phyloP scores from a whole-genome alignment of 2,113 vertebrate species.

The Ramphastos sulfuratus region DNA sequence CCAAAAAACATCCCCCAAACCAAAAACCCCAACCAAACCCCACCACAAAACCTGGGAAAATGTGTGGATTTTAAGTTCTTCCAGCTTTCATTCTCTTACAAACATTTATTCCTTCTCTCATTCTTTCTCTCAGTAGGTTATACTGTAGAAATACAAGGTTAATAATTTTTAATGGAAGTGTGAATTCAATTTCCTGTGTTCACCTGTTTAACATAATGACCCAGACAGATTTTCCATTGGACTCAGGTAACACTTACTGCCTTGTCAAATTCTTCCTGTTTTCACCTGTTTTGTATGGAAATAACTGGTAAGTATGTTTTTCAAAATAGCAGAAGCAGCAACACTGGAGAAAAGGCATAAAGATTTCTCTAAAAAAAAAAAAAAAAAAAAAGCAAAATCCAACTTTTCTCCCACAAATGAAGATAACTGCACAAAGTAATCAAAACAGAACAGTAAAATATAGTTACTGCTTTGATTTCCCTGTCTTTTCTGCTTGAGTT shows the following conservation, averaged over 20 bases:
- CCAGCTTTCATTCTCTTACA: not conserved
- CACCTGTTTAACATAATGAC: not conserved
- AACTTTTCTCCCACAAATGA: not conserved
- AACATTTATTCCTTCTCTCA: not conserved
- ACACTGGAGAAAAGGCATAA: not conserved
- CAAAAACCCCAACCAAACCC: too few relatives aligned
- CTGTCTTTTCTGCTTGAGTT: constrained; percentile 22
- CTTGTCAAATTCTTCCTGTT: not conserved
- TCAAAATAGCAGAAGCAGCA: not conserved
- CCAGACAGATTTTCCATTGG: not conserved
- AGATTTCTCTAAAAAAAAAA: not conserved
- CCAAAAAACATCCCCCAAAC: too few relatives aligned
- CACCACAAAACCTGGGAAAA: not conserved
- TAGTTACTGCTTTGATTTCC: not conserved
- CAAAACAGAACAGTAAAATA: not conserved
- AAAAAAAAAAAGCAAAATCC: too few relatives aligned
- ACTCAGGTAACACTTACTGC: not conserved
- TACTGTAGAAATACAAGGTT: not conserved
- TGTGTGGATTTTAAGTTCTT: not conserved
- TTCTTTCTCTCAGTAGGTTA: not conserved
- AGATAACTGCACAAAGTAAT: not conserved
- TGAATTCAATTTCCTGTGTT: not conserved
- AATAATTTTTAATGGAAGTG: not conserved
- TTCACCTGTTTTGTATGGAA: not conserved
- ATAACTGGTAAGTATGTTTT: not conserved